Base-by-base conservation (phyloP, 2,797 vertebrate genomes). In the Jordanella pulchra region DNA sequence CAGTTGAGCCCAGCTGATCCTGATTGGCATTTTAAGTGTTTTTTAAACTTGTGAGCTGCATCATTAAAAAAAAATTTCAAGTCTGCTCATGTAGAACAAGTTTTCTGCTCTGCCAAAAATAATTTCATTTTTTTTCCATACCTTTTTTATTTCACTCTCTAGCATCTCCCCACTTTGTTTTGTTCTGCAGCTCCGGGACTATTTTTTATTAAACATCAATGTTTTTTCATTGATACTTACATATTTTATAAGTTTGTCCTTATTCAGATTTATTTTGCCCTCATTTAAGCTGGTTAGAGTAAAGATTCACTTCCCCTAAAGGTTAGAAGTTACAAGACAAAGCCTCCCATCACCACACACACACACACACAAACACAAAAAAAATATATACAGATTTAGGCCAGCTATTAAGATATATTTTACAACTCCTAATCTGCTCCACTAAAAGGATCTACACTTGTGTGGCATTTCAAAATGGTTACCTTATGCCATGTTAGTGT, bases 21-120 rank as follows among this genome's bases (percentile, higher is more conserved):
- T 96, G 96, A 95, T 95, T 95, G 94, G 93, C 93, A 92, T 96
- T 93, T 95, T 86, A 96, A 96, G 95, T 93, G 87, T 90, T 95
- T 95, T 95, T 95, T 90, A 93, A 95, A 94, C 88, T 94, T 94
- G 92, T 89, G 77, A 94, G 92, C 93, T 94, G 73, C 70, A 71
- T 63, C 35, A 78, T 82, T 79, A 81, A 82, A 90, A 87, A 90
- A 93, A 91, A 83, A 65, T 83, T 88, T 88, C 84, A 71, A 86
- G 84, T 88, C 87, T 54, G 39, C 76, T 73, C 73, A 60, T 64
- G 32, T 76, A 89, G 89, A 92, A 95, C 93, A 77, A 69, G 66
- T 13, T 25, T 55, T 68, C 79, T 86, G 79, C 76, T 76, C 45
- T 76, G 67, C 55, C 78, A 73, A 45, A 80, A 72, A 30, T 71